Evolutionary conservation across 2,888 invertebrate genomes (phyloP), one percentile per base, ranked within the genome.

Genomic region (Podabrus alpinus): DNA sequence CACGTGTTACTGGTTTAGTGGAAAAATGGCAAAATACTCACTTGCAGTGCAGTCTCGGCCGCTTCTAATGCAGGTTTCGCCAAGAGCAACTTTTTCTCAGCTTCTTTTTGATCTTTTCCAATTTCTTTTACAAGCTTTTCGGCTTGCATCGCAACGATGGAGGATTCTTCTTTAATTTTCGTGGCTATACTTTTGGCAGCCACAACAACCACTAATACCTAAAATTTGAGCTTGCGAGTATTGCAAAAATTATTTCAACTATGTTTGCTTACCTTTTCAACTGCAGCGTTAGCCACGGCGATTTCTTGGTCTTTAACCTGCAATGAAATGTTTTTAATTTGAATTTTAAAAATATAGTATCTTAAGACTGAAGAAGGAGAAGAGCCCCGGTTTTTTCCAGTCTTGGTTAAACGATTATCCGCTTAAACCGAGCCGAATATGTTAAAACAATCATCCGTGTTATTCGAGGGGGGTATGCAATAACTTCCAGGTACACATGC

Each of bases 31-130:
- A 29, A 45, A 59, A 11, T 68, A 19, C 5, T 76, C 83, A 93
- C 94, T 87, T 89, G 90, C 78, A 97, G 87, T 17, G 97, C 96
- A 7, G 93, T 92, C 88, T 96, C 96, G 9, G 97, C 97, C 71
- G 94, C 95, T 77, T 94, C 93, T n/a, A 97, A 87, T 0, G 96
- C 96, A 0, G 96, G 97, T 82, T 92, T 92, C 0, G 97, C 97
- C 1, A 92, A 94, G 79, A 93, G 92, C n/a, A 97, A 88, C 83
- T 96, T 97, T 5, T 89, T 91, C 83, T 95, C 94, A 0, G 97
- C 97, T 2, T 92, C 88, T 10, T 90, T 91, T 79, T 96, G 96
- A 84, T 96, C 96, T 0, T 92, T 92, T 3, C 94, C 92, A 79
- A 97, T 97, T 24, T 92, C 89, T 82, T 90, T 92, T 11, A 97